Conservation (phyloP, 2,888 invertebrate genomes). For the Dexiosoma caninum region DNA sequence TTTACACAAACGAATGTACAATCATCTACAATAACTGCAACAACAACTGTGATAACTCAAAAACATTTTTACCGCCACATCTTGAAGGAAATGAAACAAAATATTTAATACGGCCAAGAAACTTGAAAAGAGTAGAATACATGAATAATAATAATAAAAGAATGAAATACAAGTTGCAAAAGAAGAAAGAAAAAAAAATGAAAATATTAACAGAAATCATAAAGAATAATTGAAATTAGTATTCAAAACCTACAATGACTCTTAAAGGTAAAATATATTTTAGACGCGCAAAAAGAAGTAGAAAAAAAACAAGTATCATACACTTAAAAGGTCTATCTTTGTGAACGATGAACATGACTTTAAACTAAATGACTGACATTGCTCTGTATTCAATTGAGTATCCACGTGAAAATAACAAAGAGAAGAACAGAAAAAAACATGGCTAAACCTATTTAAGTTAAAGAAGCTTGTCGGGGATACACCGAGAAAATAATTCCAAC, state of each 20-base stretch:
- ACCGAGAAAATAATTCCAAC: no score
- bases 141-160: neutral
- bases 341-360: slow-evolving; percentile 53
- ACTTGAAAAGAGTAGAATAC: neutral
- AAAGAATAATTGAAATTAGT: slow-evolving; percentile 63
- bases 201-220: slow-evolving; percentile 53
- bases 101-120: slow-evolving; percentile 10
- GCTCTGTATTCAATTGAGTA: slow-evolving; percentile 58
- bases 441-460: slow-evolving; percentile 30
- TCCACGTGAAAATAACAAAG: slow-evolving; percentile 7
- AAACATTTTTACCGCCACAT: slow-evolving; percentile 62
- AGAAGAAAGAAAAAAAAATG: no score
- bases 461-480: no score
- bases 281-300: slow-evolving; percentile 5
- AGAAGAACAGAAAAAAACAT: neutral
- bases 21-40: neutral
- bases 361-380: slow-evolving; percentile 60
- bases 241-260: slow-evolving; percentile 62
- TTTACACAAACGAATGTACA: slow-evolving; percentile 14
- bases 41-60: slow-evolving; percentile 29
- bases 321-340: slow-evolving; percentile 46
- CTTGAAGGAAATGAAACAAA: slow-evolving; percentile 48
- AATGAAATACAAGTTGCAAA: neutral
- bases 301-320: neutral
- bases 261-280: slow-evolving; percentile 34